Percentiles rank a stretch among this genome's conserved stretches.
Conservation (phyloP, 2,888 invertebrate genomes). For the Eristalinus sepulchralis region DNA sequence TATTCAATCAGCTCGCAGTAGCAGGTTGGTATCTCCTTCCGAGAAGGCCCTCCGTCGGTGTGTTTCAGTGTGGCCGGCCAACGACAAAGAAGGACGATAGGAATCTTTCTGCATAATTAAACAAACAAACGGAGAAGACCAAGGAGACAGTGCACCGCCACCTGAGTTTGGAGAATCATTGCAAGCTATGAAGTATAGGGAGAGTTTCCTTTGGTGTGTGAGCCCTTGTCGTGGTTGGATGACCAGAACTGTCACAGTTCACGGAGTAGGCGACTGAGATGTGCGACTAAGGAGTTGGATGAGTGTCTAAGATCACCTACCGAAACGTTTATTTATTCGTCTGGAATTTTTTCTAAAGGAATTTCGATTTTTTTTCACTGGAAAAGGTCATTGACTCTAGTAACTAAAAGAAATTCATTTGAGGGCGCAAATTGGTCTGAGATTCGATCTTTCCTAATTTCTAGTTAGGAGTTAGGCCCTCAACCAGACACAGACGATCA, state of each 20-base stretch:
- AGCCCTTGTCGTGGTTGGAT: background rate
- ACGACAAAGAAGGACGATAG: conserved; percentile 52
- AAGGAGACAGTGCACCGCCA: background rate
- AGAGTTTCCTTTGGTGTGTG: background rate
- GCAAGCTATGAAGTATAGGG: background rate
- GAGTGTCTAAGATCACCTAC: background rate
- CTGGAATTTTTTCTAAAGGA: too few relatives aligned
- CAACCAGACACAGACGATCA: too few relatives aligned
- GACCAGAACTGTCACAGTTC: background rate
- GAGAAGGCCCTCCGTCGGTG: conserved; percentile 37
- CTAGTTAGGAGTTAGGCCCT: too few relatives aligned
- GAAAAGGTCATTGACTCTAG: too few relatives aligned
- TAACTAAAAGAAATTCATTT: too few relatives aligned
- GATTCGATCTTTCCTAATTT: too few relatives aligned
- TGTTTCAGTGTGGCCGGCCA: conserved; percentile 16
- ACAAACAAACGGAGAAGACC: background rate
- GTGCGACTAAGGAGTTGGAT: background rate
- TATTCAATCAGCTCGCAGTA: conserved; percentile 38
- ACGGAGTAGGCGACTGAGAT: background rate
- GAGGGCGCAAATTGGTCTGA: too few relatives aligned
- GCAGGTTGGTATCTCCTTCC: conserved; percentile 16
- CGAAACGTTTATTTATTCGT: background rate
- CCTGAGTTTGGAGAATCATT: background rate
- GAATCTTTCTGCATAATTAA: conserved; percentile 23
- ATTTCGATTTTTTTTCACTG: too few relatives aligned